Evolutionary conservation across 2,113 vertebrate species (phyloP), one percentile per base, ranked within the genome.

Genomic region (Pitta sordida): DNA sequence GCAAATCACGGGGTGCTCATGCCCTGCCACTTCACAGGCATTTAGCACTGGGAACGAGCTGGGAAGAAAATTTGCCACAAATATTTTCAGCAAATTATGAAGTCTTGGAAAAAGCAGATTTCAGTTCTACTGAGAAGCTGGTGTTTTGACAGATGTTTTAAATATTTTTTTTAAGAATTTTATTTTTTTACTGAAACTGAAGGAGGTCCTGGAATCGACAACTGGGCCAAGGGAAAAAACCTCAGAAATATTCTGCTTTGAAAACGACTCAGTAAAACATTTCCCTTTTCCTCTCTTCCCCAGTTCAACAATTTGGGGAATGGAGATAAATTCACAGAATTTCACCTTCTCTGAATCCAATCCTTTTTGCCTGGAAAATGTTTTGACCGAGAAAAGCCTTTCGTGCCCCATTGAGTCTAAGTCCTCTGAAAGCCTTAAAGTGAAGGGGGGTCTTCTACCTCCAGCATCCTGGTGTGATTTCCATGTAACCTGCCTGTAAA

Each of bases 131-230:
- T 94, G 83, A 95, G 88, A 95, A 94, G 78, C 7, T 68, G 55
- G 52, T 96, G 92, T 95, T 96, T 95, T 94, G 55, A 96, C 96
- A 96, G 95, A 96, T 96, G 95, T 93, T 96, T 96, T 83, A 88
- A 90, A 91, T 94, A 86, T 93, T 91, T 96, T n/a, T 92, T 80
- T 51, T 51, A 93, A 88, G 85, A 90, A 89, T 95, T 94, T 90
- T 23, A 26, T 91, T 91, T 95, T 95, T 92, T 87, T 41, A 87
- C 60, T 95, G 94, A 90, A 96, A 96, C 88, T 86, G 77, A 95
- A 96, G 95, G 96, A 96, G 94, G 88, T 94, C 92, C 86, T 90
- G 83, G 83, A 93, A 91, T 65, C 56, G 77, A 88, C 60, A 60
- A 83, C 80, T 32, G 32, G 79, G 88, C 90, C 90, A 94, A 91